A percentile compares a stretch with the other conserved stretches of the same genome.
Evolutionary conservation across 2,113 vertebrate genomes (phyloP).

Genomic region (Eretmochelys imbricata): DNA sequence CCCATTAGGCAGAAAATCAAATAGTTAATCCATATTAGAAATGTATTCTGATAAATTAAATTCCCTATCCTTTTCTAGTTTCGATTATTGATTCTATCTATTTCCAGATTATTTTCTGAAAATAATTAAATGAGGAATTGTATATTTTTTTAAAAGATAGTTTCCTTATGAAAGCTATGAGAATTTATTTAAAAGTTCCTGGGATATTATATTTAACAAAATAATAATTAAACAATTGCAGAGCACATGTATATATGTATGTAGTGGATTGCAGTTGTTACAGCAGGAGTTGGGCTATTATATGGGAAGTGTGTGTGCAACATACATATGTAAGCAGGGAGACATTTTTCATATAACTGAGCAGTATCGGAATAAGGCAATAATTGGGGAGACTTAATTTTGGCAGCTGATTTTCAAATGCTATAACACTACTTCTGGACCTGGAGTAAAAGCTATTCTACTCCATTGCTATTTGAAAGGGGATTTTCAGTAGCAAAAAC

Average conservation of each 20-base stretch:
- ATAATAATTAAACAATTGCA: background rate
- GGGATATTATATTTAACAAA: background rate
- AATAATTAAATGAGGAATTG: background rate
- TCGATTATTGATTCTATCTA: background rate
- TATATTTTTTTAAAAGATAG: background rate
- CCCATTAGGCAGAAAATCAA: background rate
- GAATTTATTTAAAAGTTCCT: background rate
- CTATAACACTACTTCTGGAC: background rate
- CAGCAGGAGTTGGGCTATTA: background rate
- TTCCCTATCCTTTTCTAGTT: too few species aligned
- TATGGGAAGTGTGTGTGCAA: background rate
- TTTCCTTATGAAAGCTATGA: background rate
- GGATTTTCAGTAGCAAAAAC: background rate
- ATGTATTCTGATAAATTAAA: rapidly evolving
- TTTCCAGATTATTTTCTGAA: background rate
- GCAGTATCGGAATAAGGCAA: background rate
- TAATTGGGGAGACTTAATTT: background rate
- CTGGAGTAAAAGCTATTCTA: background rate
- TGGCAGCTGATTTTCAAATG: background rate
- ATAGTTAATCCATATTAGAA: background rate
- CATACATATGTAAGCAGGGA: background rate
- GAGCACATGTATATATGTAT: background rate
- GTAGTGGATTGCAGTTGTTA: background rate
- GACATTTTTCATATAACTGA: background rate
- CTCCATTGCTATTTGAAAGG: background rate